Percentiles rank a stretch among this genome's conserved stretches.
Evolutionary conservation across 2,113 vertebrate species (phyloP).

Genomic region (Centropristis striata): DNA sequence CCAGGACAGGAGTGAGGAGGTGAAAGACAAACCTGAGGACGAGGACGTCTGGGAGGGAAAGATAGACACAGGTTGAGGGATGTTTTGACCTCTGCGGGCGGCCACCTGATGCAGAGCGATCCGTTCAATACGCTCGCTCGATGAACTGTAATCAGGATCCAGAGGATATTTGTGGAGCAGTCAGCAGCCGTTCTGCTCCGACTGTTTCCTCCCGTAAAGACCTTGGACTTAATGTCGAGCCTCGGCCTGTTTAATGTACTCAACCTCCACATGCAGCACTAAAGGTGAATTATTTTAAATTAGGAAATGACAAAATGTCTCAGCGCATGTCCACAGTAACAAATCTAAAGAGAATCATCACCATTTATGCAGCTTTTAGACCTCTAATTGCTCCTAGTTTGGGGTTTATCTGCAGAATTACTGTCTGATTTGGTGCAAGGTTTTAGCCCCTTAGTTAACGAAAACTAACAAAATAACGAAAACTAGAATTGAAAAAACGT

Average conservation of each 20-base stretch:
- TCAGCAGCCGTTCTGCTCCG: constrained; percentile 54
- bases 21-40: constrained; percentile 41
- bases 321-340: too few species aligned
- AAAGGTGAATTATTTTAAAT: too few species aligned
- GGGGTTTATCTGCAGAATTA: too few species aligned
- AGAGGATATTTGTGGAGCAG: constrained; percentile 61
- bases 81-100: constrained; percentile 1
- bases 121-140: constrained; percentile 53
- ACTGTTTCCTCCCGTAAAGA: constrained; percentile 42
- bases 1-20: constrained; percentile 36
- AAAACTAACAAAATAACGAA: too few species aligned
- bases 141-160: constrained; percentile 74
- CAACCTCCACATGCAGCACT: too few species aligned
- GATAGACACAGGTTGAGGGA: background rate
- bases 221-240: constrained; percentile 35
- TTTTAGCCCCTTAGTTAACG: too few species aligned
- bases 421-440: too few species aligned
- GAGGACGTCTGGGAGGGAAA: constrained; percentile 18
- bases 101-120: constrained; percentile 40
- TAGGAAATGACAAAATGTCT: too few species aligned
- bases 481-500: too few species aligned
- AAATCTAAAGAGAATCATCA: too few species aligned
- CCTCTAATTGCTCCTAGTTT: too few species aligned
- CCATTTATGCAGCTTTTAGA: too few species aligned
- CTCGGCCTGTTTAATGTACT: background rate